Evolutionary conservation across 1,140 invertebrate genomes (phyloP), one percentile per base, ranked within the genome.

Genomic region (Theocolax elegans): DNA sequence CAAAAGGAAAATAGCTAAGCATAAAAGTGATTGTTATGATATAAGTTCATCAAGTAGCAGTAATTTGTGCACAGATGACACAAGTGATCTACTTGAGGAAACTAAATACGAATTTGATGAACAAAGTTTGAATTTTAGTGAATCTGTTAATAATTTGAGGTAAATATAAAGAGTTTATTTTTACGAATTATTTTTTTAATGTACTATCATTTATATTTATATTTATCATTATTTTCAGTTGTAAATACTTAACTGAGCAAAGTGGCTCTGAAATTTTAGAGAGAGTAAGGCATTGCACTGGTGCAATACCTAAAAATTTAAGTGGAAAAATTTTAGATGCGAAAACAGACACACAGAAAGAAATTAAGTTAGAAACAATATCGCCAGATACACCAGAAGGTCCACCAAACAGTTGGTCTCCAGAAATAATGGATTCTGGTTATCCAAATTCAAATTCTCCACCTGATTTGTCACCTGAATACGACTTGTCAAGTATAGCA

Each of bases 371-470:
- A 46, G 56, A 71, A 58, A 67, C 58, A 58, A 51, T 68, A 59
- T 67, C 64, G 65, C 44, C 60, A 51, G 67, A 54, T 63, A 64
- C 44, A 40, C 38, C 31, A 12, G 60, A 48, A 21, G 71, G 49
- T 44, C 68, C 76, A 6, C 63, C 77, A 13, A 80, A 71, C 3
- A 83, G 79, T 67, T 78, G 74, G 69, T 81, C 79, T 25, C 75
- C 77, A 7, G 81, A 84, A 53, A 72, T 82, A 10, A 82, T 83
- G 56, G 88, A 89, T 74, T 87, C 87, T 44, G 87, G 87, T 8
- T 88, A 87, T 73, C 86, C 86, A 29, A 87, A 87, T 67, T 85
- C 87, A 0, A 77, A 80, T 23, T 85, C 84, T 3, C 80, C 75
- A 9, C 80, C 77, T 21, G 83, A 86, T 25, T 81, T 83, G 69